Percentiles rank a stretch among this genome's conserved stretches.
Evolutionary conservation across 1,140 invertebrate species (phyloP).

Genomic region (Zaprionus camerounensis): DNA sequence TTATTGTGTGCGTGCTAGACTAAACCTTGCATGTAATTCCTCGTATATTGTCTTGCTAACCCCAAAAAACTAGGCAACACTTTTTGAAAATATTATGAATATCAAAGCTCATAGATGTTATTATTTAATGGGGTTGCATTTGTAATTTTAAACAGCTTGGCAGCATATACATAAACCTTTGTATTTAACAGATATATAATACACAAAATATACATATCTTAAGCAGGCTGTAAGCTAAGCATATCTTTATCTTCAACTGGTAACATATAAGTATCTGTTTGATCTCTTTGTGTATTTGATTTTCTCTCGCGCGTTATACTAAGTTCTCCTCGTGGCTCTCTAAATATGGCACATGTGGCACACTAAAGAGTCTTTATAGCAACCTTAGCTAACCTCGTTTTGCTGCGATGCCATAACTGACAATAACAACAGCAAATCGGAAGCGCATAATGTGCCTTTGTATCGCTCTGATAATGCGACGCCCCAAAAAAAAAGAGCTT

Average conservation of each 20-base stretch:
- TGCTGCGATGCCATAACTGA: conserved; percentile 44
- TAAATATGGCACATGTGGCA: conserved; percentile 18
- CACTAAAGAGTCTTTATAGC: conserved; percentile 1
- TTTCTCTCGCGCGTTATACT: background rate
- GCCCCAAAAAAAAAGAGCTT: conserved; percentile 49
- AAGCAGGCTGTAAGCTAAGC: background rate
- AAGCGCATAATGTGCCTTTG: conserved; percentile 79
- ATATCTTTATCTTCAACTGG: background rate
- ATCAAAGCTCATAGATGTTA: background rate
- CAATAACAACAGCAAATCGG: conserved; percentile 62
- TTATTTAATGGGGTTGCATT: background rate
- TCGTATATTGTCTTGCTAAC: background rate
- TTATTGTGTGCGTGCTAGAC: conserved; percentile 8
- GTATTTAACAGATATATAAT: too few relatives aligned
- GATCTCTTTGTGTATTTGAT: background rate
- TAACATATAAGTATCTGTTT: background rate
- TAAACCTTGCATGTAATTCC: conserved; percentile 20
- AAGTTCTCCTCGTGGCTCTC: background rate
- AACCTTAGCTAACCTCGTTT: conserved; percentile 36
- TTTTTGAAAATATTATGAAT: background rate
- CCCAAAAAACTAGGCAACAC: conserved; percentile 6
- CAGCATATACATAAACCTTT: background rate
- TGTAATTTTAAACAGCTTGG: background rate
- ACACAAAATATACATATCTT: background rate
- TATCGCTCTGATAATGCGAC: conserved; percentile 76